A percentile compares a stretch with the other conserved stretches of the same genome.
These are phyloP conservation scores for Ondatra zibethicus DNA, from an alignment of 2,113 vertebrate genomes.

Conservation along the genomic window DNA sequence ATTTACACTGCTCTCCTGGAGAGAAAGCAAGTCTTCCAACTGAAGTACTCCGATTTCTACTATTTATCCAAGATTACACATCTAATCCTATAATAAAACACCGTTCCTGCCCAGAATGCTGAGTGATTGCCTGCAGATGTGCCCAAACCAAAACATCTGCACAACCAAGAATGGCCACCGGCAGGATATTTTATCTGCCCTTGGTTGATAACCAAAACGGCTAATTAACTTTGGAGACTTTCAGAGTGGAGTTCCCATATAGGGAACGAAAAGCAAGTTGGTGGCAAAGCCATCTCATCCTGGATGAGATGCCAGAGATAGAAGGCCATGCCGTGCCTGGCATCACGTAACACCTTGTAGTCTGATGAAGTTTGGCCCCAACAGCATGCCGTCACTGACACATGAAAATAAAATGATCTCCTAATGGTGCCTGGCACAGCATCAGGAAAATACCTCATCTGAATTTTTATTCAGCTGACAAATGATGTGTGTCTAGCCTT, in stretches of 20 bases:
- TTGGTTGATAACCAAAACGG: conserved; percentile 62
- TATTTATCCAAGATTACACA: conserved; percentile 87
- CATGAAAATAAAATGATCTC: conserved; percentile 82
- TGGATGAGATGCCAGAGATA: neutral
- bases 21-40: conserved; percentile 80
- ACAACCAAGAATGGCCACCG: conserved; percentile 75
- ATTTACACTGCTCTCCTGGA: conserved; percentile 80
- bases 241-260: conserved; percentile 40
- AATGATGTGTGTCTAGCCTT: conserved; percentile 81
- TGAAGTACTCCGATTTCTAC: conserved; percentile 82
- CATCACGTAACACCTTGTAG: conserved; percentile 82
- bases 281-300: conserved; percentile 63
- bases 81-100: conserved; percentile 87
- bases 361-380: conserved; percentile 83
- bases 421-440: conserved; percentile 83
- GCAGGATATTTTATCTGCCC: conserved; percentile 68
- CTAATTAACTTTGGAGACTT: conserved; percentile 77
- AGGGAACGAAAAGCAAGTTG: conserved; percentile 56
- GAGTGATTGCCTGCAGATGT: conserved; percentile 87
- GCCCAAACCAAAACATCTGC: conserved; percentile 83
- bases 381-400: conserved; percentile 78
- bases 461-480: conserved; percentile 82
- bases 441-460: conserved; percentile 80
- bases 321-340: conserved; percentile 36
- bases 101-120: conserved; percentile 81